These are phyloP conservation scores for Sinotaia quadrata DNA, from an alignment of 2,888 invertebrate genomes.

Conservation along the genomic window DNA sequence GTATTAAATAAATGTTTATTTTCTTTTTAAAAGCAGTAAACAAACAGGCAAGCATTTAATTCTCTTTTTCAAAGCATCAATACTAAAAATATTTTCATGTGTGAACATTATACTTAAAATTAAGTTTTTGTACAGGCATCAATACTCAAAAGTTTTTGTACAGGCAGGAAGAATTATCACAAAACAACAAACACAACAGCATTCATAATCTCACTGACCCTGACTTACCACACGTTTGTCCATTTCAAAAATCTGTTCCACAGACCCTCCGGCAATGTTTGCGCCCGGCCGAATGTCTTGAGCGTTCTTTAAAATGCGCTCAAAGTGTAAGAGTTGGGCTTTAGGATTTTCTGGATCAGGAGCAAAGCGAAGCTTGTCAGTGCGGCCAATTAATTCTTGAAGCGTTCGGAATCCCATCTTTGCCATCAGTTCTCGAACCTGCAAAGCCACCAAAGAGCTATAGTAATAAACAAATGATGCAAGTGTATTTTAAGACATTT, in stretches of 20 bases:
- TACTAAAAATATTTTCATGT: too few relatives aligned
- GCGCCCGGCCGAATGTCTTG: conserved; percentile 90
- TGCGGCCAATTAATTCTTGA: conserved; percentile 84
- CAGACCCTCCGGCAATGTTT: conserved; percentile 91
- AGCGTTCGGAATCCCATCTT: conserved; percentile 88
- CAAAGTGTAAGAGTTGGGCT: conserved; percentile 87
- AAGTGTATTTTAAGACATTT: too few relatives aligned
- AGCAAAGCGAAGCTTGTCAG: conserved; percentile 77
- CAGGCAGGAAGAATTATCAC: too few relatives aligned
- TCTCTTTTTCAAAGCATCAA: too few relatives aligned
- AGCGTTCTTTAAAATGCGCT: conserved; percentile 89
- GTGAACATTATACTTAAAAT: too few relatives aligned
- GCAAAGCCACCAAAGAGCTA: conserved; percentile 20
- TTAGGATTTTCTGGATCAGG: conserved; percentile 83
- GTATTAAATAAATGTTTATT: too few relatives aligned
- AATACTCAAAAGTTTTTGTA: too few relatives aligned
- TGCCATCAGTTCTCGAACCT: conserved; percentile 93
- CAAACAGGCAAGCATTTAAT: too few relatives aligned
- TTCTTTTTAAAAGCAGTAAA: too few relatives aligned
- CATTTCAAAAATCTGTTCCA: conserved; percentile 78
- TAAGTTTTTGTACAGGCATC: too few relatives aligned
- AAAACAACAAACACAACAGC: not conserved
- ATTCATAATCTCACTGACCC: too few relatives aligned
- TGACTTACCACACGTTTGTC: conserved; percentile 68
- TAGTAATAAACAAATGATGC: too few relatives aligned